Evolutionary conservation across 2,113 vertebrate genomes (phyloP).

Genomic region (Manacus vitellinus): DNA sequence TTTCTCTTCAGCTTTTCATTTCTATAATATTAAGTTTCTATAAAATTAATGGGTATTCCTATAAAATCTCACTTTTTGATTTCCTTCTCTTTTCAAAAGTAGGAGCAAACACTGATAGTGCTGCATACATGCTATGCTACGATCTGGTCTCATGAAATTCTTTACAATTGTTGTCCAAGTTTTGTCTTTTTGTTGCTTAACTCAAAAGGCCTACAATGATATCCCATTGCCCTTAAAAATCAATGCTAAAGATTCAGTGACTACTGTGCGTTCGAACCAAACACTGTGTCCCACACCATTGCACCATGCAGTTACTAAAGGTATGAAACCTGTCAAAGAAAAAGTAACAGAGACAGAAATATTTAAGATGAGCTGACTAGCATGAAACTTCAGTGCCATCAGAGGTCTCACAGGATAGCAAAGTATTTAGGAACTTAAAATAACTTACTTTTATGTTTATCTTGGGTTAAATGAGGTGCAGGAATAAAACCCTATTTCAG

Average conservation of each 20-base stretch:
- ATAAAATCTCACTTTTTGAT: background rate
- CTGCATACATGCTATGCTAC: background rate
- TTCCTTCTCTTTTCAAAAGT: background rate
- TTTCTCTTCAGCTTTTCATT: background rate
- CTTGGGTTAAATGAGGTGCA: background rate
- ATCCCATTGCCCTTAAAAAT: background rate
- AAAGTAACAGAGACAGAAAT: background rate
- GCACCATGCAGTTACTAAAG: accelerated
- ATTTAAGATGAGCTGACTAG: background rate
- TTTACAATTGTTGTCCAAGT: background rate
- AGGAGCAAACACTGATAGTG: background rate
- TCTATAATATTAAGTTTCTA: background rate
- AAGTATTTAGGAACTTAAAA: background rate
- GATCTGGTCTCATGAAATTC: background rate
- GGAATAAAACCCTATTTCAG: background rate
- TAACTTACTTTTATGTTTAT: background rate
- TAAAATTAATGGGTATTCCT: background rate
- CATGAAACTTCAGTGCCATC: background rate
- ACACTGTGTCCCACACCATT: background rate
- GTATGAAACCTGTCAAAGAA: background rate
- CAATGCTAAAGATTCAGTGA: background rate
- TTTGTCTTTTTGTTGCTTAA: background rate
- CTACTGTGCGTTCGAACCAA: background rate
- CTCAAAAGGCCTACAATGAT: background rate
- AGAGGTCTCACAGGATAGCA: background rate